These are phyloP conservation scores for Drosophila vallismaia DNA, from an alignment of 2,888 invertebrate species.

Conservation along the genomic window DNA sequence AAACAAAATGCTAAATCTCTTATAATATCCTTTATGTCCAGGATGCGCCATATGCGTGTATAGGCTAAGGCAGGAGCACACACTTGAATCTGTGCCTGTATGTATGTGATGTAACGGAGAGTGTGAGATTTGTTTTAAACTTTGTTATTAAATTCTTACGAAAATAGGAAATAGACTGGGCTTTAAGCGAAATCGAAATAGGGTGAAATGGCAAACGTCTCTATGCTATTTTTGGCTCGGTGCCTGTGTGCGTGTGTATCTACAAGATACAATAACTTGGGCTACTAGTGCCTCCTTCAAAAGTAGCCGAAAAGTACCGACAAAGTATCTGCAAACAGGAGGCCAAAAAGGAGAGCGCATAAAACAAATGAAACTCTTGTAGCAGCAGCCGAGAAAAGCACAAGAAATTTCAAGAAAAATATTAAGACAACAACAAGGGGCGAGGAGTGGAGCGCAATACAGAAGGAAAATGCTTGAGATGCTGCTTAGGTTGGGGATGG, in stretches of 20 bases:
- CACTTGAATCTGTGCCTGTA: conserved; percentile 12
- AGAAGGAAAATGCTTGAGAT: conserved; percentile 56
- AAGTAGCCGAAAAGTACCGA: conserved; percentile 78
- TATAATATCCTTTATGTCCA: conserved; percentile 80
- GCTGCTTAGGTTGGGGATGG: conserved; percentile 54
- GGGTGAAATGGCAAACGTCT: conserved; percentile 54
- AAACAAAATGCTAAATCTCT: conserved; percentile 81
- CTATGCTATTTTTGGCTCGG: conserved; percentile 1
- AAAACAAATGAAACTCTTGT: conserved; percentile 80
- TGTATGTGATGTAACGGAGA: conserved; percentile 7
- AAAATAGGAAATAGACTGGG: conserved; percentile 17
- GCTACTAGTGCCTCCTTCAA: conserved; percentile 71
- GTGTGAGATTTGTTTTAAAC: conserved; percentile 47
- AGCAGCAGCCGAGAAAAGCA: conserved; percentile 65
- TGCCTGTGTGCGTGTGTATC: conserved; percentile 55
- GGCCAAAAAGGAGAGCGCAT: conserved; percentile 74
- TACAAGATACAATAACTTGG: conserved; percentile 78
- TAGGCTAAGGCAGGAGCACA: conserved; percentile 57
- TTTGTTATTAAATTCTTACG: conserved; percentile 57
- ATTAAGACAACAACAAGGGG: conserved; percentile 71
- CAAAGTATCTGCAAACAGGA: conserved; percentile 80
- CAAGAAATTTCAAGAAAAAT: conserved; percentile 77
- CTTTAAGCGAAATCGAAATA: conserved; percentile 30
- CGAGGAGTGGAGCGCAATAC: background rate
- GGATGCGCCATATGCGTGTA: conserved; percentile 76